These are phyloP conservation scores for Schizopygopsis pylzovi DNA, from an alignment of 2,797 vertebrate genomes.

Conservation along the genomic window DNA sequence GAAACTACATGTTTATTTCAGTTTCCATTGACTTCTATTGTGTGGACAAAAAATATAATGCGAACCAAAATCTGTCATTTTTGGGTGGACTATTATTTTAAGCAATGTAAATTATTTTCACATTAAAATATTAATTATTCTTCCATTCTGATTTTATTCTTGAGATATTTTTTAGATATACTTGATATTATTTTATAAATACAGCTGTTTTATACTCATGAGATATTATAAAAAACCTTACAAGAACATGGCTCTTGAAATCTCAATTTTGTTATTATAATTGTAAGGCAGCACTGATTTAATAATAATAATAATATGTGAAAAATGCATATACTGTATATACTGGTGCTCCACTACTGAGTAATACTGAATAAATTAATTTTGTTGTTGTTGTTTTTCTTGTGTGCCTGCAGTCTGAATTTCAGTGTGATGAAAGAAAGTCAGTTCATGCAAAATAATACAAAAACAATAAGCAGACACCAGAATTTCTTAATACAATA, in stretches of 20 bases:
- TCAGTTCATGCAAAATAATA: conserved; percentile 5
- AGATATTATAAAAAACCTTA: neutral
- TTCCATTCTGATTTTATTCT: neutral
- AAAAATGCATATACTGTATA: neutral
- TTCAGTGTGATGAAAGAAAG: neutral
- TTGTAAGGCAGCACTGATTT: neutral
- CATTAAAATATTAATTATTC: neutral
- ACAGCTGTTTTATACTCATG: neutral
- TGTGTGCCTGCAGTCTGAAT: neutral
- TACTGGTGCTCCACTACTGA: neutral
- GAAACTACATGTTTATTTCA: neutral
- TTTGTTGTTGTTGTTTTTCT: neutral
- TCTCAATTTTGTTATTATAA: neutral
- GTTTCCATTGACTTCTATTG: neutral
- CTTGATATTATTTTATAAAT: neutral
- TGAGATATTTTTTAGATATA: too few species aligned
- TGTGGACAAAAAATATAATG: neutral
- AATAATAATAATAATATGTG: neutral
- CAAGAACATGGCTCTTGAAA: neutral
- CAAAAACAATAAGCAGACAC: neutral
- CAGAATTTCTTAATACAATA: conserved; percentile 1
- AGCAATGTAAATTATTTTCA: neutral
- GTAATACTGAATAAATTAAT: neutral
- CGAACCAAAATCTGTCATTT: neutral
- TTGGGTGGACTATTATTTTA: neutral